phyloP scores from a whole-genome alignment of 2,888 invertebrate species.

The Bellardia bayeri region DNA sequence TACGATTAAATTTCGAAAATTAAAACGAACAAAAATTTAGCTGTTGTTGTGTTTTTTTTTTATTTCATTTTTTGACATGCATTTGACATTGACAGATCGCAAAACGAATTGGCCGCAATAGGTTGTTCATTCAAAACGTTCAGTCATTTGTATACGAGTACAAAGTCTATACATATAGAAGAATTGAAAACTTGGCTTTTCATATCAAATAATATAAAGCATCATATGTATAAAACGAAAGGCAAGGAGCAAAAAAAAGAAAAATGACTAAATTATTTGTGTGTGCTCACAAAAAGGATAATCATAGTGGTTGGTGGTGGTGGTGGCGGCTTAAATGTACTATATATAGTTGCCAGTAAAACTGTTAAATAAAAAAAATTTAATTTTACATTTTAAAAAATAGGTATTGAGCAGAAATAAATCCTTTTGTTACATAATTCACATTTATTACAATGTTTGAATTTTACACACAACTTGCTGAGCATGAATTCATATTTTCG shows the following conservation, averaged over 20 bases:
- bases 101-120: constrained; percentile 76
- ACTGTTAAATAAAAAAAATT: constrained; percentile 47
- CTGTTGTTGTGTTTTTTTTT: constrained; percentile 1
- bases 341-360: constrained; percentile 1
- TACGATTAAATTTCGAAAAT: constrained; percentile 65
- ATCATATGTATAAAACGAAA: constrained; percentile 7
- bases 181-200: constrained; percentile 31
- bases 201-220: constrained; percentile 28
- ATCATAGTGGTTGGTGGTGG: background rate
- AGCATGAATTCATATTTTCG: constrained; percentile 26
- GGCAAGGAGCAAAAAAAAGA: background rate
- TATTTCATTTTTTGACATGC: constrained; percentile 80
- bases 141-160: constrained; percentile 20
- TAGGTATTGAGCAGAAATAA: constrained; percentile 9
- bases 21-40: constrained; percentile 74
- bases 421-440: constrained; percentile 58
- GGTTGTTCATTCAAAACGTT: constrained; percentile 57
- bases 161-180: background rate
- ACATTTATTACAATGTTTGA: constrained; percentile 7
- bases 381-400: constrained; percentile 37
- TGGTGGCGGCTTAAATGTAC: constrained; percentile 7
- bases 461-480: constrained; percentile 8
- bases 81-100: constrained; percentile 84
- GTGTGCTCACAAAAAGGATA: constrained; percentile 43
- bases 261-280: constrained; percentile 43